Percentiles rank a stretch among this genome's conserved stretches.
Evolutionary conservation across 1,140 invertebrate genomes (phyloP).

Genomic region (Chelonus insularis): DNA sequence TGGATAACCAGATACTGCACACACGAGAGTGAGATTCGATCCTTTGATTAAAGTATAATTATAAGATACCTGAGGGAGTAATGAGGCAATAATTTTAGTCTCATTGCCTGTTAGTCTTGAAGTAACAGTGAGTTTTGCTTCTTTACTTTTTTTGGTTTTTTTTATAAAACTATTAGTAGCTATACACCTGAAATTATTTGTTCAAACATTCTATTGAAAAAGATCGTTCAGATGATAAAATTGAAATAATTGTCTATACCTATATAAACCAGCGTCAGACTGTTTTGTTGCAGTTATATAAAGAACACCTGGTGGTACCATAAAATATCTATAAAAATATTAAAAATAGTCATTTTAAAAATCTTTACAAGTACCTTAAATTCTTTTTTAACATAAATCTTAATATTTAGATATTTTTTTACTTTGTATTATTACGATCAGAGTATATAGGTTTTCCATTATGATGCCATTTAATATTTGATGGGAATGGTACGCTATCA

Average conservation of each 20-base stretch:
- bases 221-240: slow-evolving; percentile 3
- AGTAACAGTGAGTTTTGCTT: slow-evolving; percentile 57
- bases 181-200: slow-evolving; percentile 50
- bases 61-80: slow-evolving; percentile 51
- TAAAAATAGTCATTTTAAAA: slow-evolving; percentile 29
- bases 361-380: too few species aligned
- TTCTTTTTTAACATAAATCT: too few species aligned
- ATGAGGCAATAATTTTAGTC: slow-evolving; percentile 30
- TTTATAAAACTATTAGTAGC: slow-evolving; percentile 58
- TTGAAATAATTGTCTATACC: slow-evolving; percentile 45
- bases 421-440: slow-evolving; percentile 52
- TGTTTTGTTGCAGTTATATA: slow-evolving; percentile 62
- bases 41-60: slow-evolving; percentile 49
- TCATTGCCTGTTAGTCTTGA: slow-evolving; percentile 36
- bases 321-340: slow-evolving; percentile 59
- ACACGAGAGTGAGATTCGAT: slow-evolving; percentile 58
- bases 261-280: slow-evolving; percentile 65
- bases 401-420: too few species aligned
- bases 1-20: slow-evolving; percentile 64
- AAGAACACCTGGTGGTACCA: slow-evolving; percentile 63
- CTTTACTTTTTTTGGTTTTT: slow-evolving; percentile 58
- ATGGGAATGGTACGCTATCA: slow-evolving; percentile 60
- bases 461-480: slow-evolving; percentile 62
- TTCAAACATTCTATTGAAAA: slow-evolving; percentile 9
- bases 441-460: slow-evolving; percentile 56